A percentile compares a stretch with the other conserved stretches of the same genome.
Evolutionary conservation across 2,888 invertebrate genomes (phyloP).

Genomic region (Athrips mouffetella): DNA sequence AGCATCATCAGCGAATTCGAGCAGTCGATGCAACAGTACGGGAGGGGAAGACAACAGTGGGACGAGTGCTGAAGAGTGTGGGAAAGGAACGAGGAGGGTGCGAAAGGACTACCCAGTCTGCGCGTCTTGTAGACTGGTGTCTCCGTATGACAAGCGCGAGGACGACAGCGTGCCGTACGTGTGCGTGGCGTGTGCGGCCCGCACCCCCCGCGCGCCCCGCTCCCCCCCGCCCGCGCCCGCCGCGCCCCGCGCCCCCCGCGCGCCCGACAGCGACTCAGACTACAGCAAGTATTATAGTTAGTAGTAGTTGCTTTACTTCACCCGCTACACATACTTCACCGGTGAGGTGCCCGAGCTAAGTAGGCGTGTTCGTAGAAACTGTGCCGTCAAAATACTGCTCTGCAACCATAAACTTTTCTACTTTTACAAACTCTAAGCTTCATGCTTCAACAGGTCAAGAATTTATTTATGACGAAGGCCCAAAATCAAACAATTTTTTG

Average conservation of each 20-base stretch:
- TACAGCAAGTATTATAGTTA: constrained; percentile 79
- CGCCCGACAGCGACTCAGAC: constrained; percentile 68
- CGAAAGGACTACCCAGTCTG: constrained; percentile 46
- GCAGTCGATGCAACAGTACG: constrained; percentile 44
- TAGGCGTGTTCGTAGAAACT: not conserved
- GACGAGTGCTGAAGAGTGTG: constrained; percentile 42
- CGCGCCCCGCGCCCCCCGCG: constrained; percentile 26
- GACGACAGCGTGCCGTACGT: constrained; percentile 32
- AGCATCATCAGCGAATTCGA: constrained; percentile 39
- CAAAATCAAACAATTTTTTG: too few relatives aligned
- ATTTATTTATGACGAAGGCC: too few relatives aligned
- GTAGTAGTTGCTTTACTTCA: constrained; percentile 70
- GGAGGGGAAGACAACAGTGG: constrained; percentile 44
- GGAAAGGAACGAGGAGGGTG: constrained; percentile 26
- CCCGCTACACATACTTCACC: constrained; percentile 39
- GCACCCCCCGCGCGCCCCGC: constrained; percentile 25
- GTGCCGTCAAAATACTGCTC: not conserved
- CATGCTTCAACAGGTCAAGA: too few relatives aligned
- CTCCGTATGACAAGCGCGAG: constrained; percentile 37
- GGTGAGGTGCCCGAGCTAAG: constrained; percentile 29
- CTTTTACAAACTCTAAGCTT: too few relatives aligned
- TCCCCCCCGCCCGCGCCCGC: constrained; percentile 24
- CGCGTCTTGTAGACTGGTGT: constrained; percentile 44
- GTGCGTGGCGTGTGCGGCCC: constrained; percentile 37
- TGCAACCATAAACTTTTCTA: too few relatives aligned